Evolutionary conservation across 2,113 vertebrate species (phyloP).

Genomic region (Coptodon bakossiorum): DNA sequence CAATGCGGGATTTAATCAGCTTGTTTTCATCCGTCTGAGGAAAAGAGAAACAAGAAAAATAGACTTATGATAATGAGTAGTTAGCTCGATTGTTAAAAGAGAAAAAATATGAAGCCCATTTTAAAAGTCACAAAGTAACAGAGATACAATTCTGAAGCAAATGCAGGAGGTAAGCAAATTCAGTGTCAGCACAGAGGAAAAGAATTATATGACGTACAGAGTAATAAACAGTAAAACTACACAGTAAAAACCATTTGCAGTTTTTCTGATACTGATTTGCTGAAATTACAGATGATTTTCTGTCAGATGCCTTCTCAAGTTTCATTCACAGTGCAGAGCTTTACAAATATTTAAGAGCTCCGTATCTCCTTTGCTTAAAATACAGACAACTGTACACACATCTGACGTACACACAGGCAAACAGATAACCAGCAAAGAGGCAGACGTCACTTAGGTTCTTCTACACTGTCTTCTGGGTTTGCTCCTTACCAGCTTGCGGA

Average conservation of each 20-base stretch:
- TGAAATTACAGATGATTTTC: neutral
- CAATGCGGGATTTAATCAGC: slow-evolving; percentile 70
- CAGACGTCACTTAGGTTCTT: neutral
- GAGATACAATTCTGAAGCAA: neutral
- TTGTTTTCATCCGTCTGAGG: slow-evolving; percentile 85
- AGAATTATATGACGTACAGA: neutral
- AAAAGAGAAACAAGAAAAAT: neutral
- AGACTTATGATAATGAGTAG: neutral
- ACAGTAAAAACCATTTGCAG: neutral
- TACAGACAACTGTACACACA: neutral
- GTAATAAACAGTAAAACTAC: neutral
- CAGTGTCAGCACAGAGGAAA: neutral
- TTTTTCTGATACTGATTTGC: neutral
- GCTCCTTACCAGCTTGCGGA: slow-evolving; percentile 86
- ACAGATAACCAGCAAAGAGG: neutral
- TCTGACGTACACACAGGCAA: neutral
- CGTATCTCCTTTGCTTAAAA: neutral
- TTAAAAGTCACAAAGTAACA: neutral
- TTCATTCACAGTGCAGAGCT: neutral
- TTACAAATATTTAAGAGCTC: neutral
- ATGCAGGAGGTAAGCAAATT: neutral
- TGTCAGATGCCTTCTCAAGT: neutral
- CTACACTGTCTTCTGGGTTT: neutral
- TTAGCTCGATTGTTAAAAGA: neutral
- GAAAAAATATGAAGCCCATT: neutral